These are phyloP conservation scores for Phasianus colchicus DNA, from an alignment of 2,113 vertebrate species.

Conservation along the genomic window DNA sequence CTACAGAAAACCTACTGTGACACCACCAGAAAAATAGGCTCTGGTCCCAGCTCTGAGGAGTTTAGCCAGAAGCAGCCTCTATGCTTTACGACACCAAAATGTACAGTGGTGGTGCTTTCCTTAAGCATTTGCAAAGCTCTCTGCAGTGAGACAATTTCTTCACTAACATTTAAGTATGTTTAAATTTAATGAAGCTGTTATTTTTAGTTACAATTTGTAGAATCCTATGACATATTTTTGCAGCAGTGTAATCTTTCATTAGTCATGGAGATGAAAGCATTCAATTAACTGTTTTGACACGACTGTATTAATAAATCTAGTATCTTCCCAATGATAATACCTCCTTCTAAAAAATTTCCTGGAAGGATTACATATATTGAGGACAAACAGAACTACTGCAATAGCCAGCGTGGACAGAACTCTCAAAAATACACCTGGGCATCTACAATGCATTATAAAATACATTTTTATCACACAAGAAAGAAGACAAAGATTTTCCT, in stretches of 20 bases:
- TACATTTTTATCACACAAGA: background rate
- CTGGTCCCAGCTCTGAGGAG: background rate
- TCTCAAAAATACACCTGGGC: background rate
- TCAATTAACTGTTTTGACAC: slow-evolving; percentile 61
- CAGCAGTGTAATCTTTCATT: slow-evolving; percentile 45
- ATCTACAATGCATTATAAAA: background rate
- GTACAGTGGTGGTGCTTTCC: background rate
- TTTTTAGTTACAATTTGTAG: slow-evolving; percentile 34
- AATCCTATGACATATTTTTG: slow-evolving; percentile 28
- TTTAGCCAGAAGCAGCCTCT: background rate
- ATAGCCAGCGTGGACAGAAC: background rate
- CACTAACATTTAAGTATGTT: background rate
- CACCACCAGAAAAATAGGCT: background rate
- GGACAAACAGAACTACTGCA: background rate
- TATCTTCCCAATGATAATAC: background rate
- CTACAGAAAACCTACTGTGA: background rate
- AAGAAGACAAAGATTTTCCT: background rate
- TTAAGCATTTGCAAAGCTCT: background rate
- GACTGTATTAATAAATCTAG: slow-evolving; percentile 4
- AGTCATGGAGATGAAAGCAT: slow-evolving; percentile 42
- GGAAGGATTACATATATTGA: background rate
- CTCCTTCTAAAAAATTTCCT: background rate
- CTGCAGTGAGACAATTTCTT: background rate
- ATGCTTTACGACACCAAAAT: background rate
- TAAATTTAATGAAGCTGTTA: slow-evolving; percentile 2